Evolutionary conservation across 2,888 invertebrate species (phyloP), one percentile per base, ranked within the genome.

Genomic region (Apamea crenata): DNA sequence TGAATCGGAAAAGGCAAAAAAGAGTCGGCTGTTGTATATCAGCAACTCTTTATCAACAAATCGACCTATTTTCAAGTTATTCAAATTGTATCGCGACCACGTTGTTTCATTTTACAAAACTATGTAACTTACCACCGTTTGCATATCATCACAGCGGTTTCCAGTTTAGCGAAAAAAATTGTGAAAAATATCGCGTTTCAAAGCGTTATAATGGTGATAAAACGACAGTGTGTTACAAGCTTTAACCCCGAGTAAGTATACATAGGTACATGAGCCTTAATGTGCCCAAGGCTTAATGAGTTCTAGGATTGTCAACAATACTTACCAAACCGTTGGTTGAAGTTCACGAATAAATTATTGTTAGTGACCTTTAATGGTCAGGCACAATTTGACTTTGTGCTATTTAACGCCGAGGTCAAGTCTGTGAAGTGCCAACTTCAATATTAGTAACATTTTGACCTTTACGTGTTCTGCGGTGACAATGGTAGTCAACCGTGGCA

Each of bases 341-440:
- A 83, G 83, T 83, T 84, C 63, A 65, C 85, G 85, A 80, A 83
- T 83, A 85, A 85, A 80, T 83, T 83, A 83, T 74, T 84, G 74
- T 83, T 71, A 63, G 61, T 84, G 81, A 84, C 81, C 81, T 74
- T 69, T 68, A 56, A 72, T 83, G 81, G 83, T 81, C 85, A 75
- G 84, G 81, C 74, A 63, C 73, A 73, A 84, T 80, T 82, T 68
- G 81, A 72, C 71, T 84, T 84, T 72, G 74, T 56, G 32, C 56
- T 80, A 71, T 84, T 74, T 71, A 71, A 84, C 56, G 36, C 10
- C 21, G 44, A 84, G 85, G 59, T 85, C 85, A 80, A 81, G 74
- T 84, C 32, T 84, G 72, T 50, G n/a, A 70, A 74, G 56, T 74
- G n/a, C 44, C 14, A 72, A 83, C 44, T 84, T 85, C 25, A 68